Percentiles rank a stretch among this genome's conserved stretches.
phyloP scores from a whole-genome alignment of 2,888 invertebrate genomes.

The Lobophora halterata region DNA sequence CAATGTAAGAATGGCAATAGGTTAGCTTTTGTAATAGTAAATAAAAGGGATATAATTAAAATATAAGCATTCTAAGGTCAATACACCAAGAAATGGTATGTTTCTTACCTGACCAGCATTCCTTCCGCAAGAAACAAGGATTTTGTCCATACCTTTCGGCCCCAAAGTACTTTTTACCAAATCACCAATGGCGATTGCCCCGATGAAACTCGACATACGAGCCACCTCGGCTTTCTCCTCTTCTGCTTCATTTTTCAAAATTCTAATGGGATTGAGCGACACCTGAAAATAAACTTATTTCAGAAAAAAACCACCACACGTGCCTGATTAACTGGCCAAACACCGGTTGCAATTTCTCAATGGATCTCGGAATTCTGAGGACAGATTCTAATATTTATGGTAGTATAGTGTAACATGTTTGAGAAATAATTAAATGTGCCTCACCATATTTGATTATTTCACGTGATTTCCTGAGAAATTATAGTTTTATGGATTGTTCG shows the following conservation, averaged over 20 bases:
- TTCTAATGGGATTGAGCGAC: constrained; percentile 95
- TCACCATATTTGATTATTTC: constrained; percentile 17
- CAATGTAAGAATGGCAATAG: constrained; percentile 3
- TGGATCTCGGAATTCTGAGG: constrained; percentile 16
- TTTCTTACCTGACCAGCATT: constrained; percentile 83
- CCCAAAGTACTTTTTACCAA: constrained; percentile 98
- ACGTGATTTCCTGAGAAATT: constrained; percentile 11
- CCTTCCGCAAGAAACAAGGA: constrained; percentile 89
- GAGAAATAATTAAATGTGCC: constrained; percentile 11
- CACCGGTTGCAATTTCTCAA: constrained; percentile 43
- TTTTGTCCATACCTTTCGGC: constrained; percentile 99
- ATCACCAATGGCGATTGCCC: constrained; percentile 99
- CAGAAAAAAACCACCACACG: constrained; percentile 45
- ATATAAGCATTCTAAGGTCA: too few species aligned
- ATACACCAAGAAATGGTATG: too few species aligned
- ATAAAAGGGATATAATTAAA: too few species aligned
- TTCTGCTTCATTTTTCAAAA: constrained; percentile 97
- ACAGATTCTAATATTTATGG: background rate
- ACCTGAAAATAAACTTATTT: constrained; percentile 74
- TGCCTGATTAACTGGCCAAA: constrained; percentile 35
- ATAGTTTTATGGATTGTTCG: constrained; percentile 4
- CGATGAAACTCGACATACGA: constrained; percentile 97
- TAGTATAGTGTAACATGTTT: background rate
- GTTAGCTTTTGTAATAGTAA: constrained; percentile 13
- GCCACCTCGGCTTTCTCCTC: constrained; percentile 99